Evolutionary conservation across 2,797 vertebrate species (phyloP), one percentile per base, ranked within the genome.

Genomic region (Chloroceryle inda): DNA sequence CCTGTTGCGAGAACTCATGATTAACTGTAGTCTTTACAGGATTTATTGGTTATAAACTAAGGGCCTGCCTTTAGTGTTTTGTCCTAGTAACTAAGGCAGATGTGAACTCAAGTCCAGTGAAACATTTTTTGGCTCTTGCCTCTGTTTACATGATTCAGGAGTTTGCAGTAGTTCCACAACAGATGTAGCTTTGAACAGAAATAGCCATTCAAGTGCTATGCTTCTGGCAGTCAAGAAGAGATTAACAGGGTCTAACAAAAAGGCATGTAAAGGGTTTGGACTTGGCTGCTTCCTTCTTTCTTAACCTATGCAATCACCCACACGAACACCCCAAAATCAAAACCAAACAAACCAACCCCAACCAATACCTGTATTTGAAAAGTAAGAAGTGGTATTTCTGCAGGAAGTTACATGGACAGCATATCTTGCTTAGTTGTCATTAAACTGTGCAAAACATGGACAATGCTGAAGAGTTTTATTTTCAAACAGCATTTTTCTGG

Each of bases 141-240:
- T 75, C 84, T 97, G 96, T 96, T 97, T 97, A 96, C 96, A 94
- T 96, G 95, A 96, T 96, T 97, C 89, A 89, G 94, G 95, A 89
- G 92, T 94, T 97, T 96, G 96, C 97, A 95, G 89, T 89, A 92
- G 85, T 95, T 96, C 96, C 95, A 94, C 90, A 94, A 94, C 94
- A 93, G 94, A 96, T 97, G 95, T 89, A 95, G 84, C 95, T 97
- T 94, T 94, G 95, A 97, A 96, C 91, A 96, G 95, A 97, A 92
- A 96, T 96, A 97, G 95, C 87, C 73, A 59, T 96, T 96, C 87
- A 91, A 96, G 91, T 94, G 73, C 62, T 75, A 5, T 74, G 79
- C 89, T 92, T 66, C 93, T 88, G 94, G 92, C 94, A 86, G 80
- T 13, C 12, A 75, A 91, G 86, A 68, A 68, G 88, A 94, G 84